Conservation (phyloP, 2,797 vertebrate species). For the Chiloscyllium punctatum region DNA sequence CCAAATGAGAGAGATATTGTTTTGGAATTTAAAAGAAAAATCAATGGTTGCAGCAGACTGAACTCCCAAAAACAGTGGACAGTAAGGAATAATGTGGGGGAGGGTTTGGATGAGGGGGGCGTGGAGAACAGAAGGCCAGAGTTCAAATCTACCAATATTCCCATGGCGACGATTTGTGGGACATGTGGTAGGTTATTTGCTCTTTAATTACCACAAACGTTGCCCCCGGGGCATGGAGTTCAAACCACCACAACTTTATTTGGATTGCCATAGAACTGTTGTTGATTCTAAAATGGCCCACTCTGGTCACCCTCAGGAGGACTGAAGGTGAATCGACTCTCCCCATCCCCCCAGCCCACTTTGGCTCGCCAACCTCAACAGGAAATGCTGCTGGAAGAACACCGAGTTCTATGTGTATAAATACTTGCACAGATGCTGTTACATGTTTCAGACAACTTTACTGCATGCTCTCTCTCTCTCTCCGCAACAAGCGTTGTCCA, state of each 20-base stretch:
- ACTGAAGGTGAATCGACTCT: neutral
- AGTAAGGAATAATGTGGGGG: neutral
- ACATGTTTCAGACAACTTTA: constrained; percentile 9
- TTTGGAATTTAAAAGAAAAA: neutral
- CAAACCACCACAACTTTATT: neutral
- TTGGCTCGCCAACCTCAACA: constrained; percentile 32
- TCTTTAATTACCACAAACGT: neutral
- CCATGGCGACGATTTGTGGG: neutral
- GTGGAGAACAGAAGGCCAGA: neutral
- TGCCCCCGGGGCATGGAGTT: neutral
- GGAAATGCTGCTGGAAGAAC: constrained; percentile 21
- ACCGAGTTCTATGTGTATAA: constrained; percentile 5
- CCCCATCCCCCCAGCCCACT: too few relatives aligned
- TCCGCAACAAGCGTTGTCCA: neutral
- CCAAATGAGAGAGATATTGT: neutral
- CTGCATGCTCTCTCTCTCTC: neutral
- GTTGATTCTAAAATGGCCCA: neutral
- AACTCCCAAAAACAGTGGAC: neutral
- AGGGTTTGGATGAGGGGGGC: neutral
- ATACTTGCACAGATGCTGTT: constrained; percentile 6
- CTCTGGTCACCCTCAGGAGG: neutral
- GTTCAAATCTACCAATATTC: neutral
- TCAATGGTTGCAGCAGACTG: neutral
- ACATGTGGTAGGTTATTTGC: neutral
- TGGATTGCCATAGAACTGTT: neutral